Evolutionary conservation across 2,113 vertebrate species (phyloP).

Genomic region (Craseonycteris thonglongyai): DNA sequence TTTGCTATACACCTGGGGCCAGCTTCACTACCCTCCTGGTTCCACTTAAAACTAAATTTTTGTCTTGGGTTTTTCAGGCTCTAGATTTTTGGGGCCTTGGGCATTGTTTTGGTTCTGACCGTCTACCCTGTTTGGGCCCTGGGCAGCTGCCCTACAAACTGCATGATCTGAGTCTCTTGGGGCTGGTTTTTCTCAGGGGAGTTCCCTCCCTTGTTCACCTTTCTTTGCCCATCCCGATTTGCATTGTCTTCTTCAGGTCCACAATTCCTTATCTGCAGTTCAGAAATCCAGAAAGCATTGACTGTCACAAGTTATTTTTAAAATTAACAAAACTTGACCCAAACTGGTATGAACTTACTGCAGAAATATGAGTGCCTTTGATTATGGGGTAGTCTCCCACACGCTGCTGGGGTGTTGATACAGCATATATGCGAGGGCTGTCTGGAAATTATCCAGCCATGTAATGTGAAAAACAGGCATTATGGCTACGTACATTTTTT

Average conservation of each 20-base stretch:
- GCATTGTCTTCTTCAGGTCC: neutral
- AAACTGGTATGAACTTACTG: neutral
- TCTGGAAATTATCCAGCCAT: too few relatives aligned
- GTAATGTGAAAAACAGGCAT: too few relatives aligned
- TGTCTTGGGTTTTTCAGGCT: neutral
- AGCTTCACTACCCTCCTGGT: neutral
- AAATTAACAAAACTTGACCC: neutral
- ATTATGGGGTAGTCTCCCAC: neutral
- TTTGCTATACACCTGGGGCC: neutral
- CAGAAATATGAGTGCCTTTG: neutral
- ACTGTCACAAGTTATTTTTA: neutral
- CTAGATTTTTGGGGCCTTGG: neutral
- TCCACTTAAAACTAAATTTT: neutral
- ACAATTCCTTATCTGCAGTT: neutral
- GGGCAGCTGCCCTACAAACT: neutral
- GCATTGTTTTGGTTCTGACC: neutral
- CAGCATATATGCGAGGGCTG: too few relatives aligned
- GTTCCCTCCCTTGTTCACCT: neutral
- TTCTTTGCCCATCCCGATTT: neutral
- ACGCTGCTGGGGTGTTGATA: neutral
- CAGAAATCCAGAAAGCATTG: neutral
- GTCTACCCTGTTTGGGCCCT: neutral
- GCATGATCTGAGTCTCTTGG: neutral
- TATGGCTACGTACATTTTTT: too few relatives aligned
- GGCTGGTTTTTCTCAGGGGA: neutral